Conservation (phyloP, 2,888 invertebrate species). For the Parthenolecanium corni region DNA sequence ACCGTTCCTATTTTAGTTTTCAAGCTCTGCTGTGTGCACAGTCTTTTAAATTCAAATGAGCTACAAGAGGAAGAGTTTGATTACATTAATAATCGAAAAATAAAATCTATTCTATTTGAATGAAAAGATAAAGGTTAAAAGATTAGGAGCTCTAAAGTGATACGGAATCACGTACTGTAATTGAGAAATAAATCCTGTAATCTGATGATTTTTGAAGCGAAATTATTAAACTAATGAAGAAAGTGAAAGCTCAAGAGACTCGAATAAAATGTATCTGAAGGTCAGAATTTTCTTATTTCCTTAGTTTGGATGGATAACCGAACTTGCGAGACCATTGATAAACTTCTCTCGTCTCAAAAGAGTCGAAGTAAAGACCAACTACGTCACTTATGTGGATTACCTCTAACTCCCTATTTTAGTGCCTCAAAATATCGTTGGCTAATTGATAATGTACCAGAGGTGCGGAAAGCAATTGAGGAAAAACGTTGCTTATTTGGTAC, state of each 20-base stretch:
- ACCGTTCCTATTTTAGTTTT: no score
- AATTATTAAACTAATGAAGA: no score
- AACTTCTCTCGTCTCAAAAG: constrained; percentile 66
- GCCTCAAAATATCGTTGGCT: constrained; percentile 88
- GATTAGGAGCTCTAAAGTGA: no score
- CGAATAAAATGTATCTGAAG: not conserved
- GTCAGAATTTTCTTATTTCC: constrained; percentile 37
- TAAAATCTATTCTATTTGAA: no score
- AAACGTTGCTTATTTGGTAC: constrained; percentile 75
- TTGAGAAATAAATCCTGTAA: no score
- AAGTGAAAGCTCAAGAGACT: not conserved
- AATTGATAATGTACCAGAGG: constrained; percentile 68
- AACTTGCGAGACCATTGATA: constrained; percentile 78
- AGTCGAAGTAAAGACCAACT: constrained; percentile 52
- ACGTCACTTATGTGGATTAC: constrained; percentile 51
- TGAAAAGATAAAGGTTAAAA: no score
- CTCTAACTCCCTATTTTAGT: constrained; percentile 60
- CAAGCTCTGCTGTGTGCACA: no score
- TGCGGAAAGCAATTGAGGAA: constrained; percentile 62
- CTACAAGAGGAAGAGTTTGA: no score
- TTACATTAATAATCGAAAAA: no score
- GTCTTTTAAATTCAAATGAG: no score
- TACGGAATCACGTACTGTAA: no score
- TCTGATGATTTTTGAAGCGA: no score
- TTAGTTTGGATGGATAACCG: constrained; percentile 92